Evolutionary conservation across 2,888 invertebrate genomes (phyloP).

Genomic region (Thecophora atra): DNA sequence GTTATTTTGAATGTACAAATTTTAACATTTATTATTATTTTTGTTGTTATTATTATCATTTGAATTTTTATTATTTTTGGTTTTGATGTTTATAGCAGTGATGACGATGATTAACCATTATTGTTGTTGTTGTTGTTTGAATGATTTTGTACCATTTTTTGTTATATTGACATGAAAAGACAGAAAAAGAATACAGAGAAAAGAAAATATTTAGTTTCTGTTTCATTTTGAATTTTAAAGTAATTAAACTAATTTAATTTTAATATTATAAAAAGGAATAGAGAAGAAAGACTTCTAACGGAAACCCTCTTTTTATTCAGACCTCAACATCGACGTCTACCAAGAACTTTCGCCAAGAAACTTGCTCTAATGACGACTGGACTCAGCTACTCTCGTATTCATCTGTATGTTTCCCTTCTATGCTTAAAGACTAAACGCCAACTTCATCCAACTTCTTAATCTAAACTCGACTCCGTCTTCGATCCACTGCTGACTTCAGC

Average conservation of each 20-base stretch:
- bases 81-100: constrained; percentile 28
- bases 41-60: constrained; percentile 11
- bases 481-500: neutral
- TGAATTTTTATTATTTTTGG: neutral
- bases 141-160: constrained; percentile 8
- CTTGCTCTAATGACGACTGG: too few relatives aligned
- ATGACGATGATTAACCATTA: constrained; percentile 6
- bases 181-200: constrained; percentile 41
- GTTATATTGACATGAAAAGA: constrained; percentile 44
- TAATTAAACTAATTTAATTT: too few relatives aligned
- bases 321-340: too few relatives aligned
- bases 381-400: too few relatives aligned
- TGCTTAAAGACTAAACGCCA: neutral
- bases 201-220: constrained; percentile 19
- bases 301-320: too few relatives aligned
- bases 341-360: too few relatives aligned
- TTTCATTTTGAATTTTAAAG: constrained; percentile 17
- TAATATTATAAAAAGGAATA: too few relatives aligned
- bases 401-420: too few relatives aligned
- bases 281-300: too few relatives aligned
- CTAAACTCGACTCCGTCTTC: neutral
- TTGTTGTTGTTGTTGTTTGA: constrained; percentile 22
- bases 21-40: neutral
- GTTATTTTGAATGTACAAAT: neutral
- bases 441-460: constrained; percentile 29